Evolutionary conservation across 1,140 invertebrate genomes (phyloP).

Genomic region (Whitmania pigra): DNA sequence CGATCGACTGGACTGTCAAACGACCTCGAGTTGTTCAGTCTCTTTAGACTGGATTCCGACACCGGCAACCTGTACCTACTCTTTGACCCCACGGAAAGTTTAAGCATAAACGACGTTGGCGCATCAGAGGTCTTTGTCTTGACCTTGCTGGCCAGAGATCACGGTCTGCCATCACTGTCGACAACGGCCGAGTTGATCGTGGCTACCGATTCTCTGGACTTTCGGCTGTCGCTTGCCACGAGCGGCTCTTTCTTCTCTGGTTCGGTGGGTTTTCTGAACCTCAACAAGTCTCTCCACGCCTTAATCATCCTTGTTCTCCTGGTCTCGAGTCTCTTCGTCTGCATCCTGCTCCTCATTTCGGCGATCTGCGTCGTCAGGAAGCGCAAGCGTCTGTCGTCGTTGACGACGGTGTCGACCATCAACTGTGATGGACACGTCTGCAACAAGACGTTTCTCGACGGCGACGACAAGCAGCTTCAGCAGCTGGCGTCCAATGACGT

Average conservation of each 20-base stretch:
- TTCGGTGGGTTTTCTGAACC: not conserved
- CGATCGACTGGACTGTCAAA: not conserved
- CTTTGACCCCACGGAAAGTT: not conserved
- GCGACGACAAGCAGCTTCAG: not conserved
- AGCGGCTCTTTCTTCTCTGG: not conserved
- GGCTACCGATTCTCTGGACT: not conserved
- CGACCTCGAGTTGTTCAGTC: not conserved
- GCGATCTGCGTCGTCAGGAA: not conserved
- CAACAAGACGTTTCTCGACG: not conserved
- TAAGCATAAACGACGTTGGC: constrained; percentile 56
- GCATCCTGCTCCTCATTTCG: not conserved
- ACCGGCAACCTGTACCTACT: not conserved
- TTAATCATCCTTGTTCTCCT: not conserved
- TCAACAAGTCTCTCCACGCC: not conserved
- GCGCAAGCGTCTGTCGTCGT: not conserved
- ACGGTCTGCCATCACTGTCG: constrained; percentile 69
- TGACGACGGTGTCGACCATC: too few relatives aligned
- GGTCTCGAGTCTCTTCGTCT: not conserved
- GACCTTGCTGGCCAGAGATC: constrained; percentile 71
- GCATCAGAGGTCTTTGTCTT: constrained; percentile 61
- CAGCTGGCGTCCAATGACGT: too few relatives aligned
- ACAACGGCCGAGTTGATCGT: constrained; percentile 6
- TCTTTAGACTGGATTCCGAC: not conserved
- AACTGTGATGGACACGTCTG: too few relatives aligned
- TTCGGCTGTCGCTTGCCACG: not conserved